Base-by-base conservation (phyloP, 2,888 invertebrate species). In the Epistrophe grossulariae region DNA sequence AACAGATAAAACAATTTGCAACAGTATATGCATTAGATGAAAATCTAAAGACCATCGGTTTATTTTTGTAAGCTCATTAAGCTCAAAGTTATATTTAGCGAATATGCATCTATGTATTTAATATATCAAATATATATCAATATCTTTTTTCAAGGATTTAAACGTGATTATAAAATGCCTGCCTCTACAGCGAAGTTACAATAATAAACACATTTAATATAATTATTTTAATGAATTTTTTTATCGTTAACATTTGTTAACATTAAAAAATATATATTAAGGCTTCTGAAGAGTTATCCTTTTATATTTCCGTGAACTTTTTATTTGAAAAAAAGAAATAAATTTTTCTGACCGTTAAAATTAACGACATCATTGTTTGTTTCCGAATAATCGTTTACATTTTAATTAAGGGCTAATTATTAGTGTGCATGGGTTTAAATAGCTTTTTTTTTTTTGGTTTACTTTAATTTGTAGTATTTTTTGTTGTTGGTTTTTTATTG, bases 171-270 rank as follows among this genome's bases (percentile, higher is more conserved):
- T n/a, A 11, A 60, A 60, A 5, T 11, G 0, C 11, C 13, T 11
- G 4, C 11, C n/a, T 17, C 11, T 13, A n/a, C 5, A 17, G 13
- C 38, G 2, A 17, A 59, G 31, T 6, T 38, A 6, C 38, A 60
- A 40, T 24, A 24, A 60, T 60, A 15, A 38, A 59, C 57, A 59
- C 57, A 59, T 60, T 60, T 24, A 40, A 40, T 60, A 40, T 60
- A 40, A 40, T 60, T 40, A 40, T 60, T 60, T 60, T 60, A 38
- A 40, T 60, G 40, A 24, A 19, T 40, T 60, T 11, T 40, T 40
- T 13, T 40, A 19, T 60, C 40, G 40, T 38, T 19, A 13, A 38
- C 19, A 40, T 60, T 60, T 19, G 38, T 60, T 13, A 6, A 40
- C 60, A 60, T 38, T 13, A 1, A 19, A 40, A 17, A 60, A 38